Base-by-base conservation (phyloP, 2,888 invertebrate genomes). In the Homarus gammarus region DNA sequence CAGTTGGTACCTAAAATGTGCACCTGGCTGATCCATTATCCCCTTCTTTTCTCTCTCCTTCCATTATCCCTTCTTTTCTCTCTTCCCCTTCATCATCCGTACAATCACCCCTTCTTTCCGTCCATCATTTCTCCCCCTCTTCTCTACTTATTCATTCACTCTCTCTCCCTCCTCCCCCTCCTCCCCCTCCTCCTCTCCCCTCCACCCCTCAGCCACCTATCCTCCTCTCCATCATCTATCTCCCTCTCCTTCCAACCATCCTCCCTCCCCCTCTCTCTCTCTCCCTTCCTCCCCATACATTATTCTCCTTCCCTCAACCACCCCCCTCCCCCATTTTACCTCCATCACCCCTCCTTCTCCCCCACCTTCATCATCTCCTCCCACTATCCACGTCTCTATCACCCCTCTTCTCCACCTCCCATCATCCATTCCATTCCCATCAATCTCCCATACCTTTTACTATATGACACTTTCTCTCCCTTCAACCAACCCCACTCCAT, bases 151-250 rank as follows among this genome's bases (percentile, higher is more conserved):
- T 44, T 44, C 44, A 8, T 44, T 1, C 70, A 15, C 1, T 1
- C n/a, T 70, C 70, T 70, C 70, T 27, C 70, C 27, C 70, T 70
- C 70, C 27, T 27, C 27, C 70, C 27, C 70, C 27, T 27, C 70
- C 70, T 70, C 70, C 31, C n/a, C n/a, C n/a, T n/a, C n/a, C n/a
- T n/a, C n/a, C n/a, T n/a, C n/a, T n/a, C n/a, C n/a, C n/a, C n/a
- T n/a, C n/a, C n/a, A n/a, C n/a, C n/a, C n/a, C n/a, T n/a, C n/a
- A n/a, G n/a, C n/a, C n/a, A n/a, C n/a, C n/a, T n/a, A n/a, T n/a
- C n/a, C n/a, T n/a, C n/a, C n/a, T n/a, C n/a, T n/a, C n/a, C n/a
- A n/a, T n/a, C n/a, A n/a, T n/a, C n/a, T n/a, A n/a, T n/a, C n/a
- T n/a, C n/a, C n/a, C n/a, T n/a, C n/a, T n/a, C n/a, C n/a, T n/a